A percentile compares a stretch with the other conserved stretches of the same genome.
These are phyloP conservation scores for Chloromyia formosa DNA, from an alignment of 2,888 invertebrate genomes.

Conservation along the genomic window DNA sequence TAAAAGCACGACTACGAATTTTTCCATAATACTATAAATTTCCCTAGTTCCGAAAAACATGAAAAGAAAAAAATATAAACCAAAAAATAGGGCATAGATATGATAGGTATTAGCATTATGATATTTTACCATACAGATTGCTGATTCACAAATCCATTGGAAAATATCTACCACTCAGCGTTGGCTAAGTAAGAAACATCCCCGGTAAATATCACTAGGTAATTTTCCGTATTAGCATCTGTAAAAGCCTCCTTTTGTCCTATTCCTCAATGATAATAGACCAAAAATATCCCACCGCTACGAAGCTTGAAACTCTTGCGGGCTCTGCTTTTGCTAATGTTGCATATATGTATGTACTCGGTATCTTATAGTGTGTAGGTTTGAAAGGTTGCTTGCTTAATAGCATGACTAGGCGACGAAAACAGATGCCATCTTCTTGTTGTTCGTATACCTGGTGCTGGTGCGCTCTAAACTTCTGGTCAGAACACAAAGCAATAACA, in stretches of 20 bases:
- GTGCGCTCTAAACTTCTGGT: background rate
- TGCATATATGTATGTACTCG: constrained; percentile 10
- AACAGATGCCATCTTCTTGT: constrained; percentile 12
- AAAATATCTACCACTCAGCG: too few relatives aligned
- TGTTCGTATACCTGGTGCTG: background rate
- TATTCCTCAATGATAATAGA: constrained; percentile 38
- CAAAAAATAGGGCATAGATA: too few relatives aligned
- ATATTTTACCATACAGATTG: too few relatives aligned
- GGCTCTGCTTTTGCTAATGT: constrained; percentile 1
- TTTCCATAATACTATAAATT: too few relatives aligned
- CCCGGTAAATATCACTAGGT: too few relatives aligned
- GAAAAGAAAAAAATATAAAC: too few relatives aligned
- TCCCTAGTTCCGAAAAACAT: too few relatives aligned
- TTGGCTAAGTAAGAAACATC: too few relatives aligned
- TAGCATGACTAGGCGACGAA: constrained; percentile 17
- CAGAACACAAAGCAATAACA: background rate
- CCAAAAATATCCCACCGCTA: constrained; percentile 22
- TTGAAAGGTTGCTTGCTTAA: constrained; percentile 1
- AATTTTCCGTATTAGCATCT: background rate
- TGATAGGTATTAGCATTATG: too few relatives aligned
- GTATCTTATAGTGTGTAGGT: background rate
- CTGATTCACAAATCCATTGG: too few relatives aligned
- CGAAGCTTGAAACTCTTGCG: constrained; percentile 6
- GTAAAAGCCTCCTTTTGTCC: background rate
- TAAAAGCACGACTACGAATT: too few relatives aligned